phyloP scores from a whole-genome alignment of 2,888 invertebrate genomes.

The Kryphioiulus occultus region DNA sequence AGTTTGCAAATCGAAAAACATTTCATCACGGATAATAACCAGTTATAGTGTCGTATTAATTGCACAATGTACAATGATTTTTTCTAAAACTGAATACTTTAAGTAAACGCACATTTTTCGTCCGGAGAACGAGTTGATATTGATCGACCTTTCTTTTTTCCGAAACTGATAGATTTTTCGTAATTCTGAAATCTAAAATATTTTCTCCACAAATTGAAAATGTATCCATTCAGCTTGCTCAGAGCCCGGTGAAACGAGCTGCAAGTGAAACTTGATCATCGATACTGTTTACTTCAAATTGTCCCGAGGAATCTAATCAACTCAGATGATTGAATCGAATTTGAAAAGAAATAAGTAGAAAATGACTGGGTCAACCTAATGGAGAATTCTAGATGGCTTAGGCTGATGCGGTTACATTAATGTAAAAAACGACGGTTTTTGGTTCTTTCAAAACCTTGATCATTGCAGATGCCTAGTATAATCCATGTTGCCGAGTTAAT shows the following conservation, averaged over 20 bases:
- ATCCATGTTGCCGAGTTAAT: background rate
- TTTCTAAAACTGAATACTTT: no score
- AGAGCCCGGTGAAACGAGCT: background rate
- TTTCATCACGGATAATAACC: no score
- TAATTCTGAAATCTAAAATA: background rate
- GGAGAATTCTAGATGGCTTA: background rate
- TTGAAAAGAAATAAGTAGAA: slow-evolving; percentile 28
- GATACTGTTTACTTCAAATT: background rate
- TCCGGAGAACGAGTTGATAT: no score
- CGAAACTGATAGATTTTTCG: no score
- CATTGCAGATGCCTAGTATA: background rate
- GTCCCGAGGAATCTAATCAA: background rate
- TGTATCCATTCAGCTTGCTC: background rate
- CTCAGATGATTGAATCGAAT: slow-evolving; percentile 6
- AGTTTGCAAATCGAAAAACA: no score
- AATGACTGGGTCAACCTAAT: background rate
- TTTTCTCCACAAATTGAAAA: background rate
- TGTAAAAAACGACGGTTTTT: background rate
- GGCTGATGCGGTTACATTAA: background rate
- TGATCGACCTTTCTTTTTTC: no score
- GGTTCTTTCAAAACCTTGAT: slow-evolving; percentile 4
- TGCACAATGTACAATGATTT: no score
- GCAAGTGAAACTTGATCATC: background rate
- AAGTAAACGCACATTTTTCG: no score
- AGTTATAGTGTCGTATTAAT: no score